Percentiles rank a stretch among this genome's conserved stretches.
Conservation (phyloP, 1,140 invertebrate genomes). For the Lasaia peninsularis region DNA sequence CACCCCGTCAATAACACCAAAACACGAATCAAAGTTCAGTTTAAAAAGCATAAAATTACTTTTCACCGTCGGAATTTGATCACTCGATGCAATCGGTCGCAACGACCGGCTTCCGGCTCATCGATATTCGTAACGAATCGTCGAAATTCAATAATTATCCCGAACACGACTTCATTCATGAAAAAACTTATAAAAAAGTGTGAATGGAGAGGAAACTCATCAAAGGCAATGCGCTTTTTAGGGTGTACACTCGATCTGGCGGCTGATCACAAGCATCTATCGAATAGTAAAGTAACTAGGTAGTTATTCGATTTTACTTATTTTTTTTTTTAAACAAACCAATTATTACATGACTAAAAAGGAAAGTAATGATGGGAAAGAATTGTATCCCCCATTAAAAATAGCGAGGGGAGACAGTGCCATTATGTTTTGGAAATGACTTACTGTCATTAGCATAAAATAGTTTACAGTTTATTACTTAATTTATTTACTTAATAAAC, state of each 20-base stretch:
- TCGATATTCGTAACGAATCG: slow-evolving; percentile 76
- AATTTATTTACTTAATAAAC: too few relatives aligned
- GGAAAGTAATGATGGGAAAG: too few relatives aligned
- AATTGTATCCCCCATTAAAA: too few relatives aligned
- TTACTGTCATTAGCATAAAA: too few relatives aligned
- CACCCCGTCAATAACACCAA: slow-evolving; percentile 22
- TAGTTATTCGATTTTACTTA: not conserved
- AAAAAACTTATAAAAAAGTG: slow-evolving; percentile 71
- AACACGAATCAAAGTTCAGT: slow-evolving; percentile 42
- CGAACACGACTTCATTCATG: slow-evolving; percentile 75
- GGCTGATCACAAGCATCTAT: not conserved
- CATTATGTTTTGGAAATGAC: too few relatives aligned
- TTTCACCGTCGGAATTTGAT: slow-evolving; percentile 64
- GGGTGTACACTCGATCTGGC: slow-evolving; percentile 16
- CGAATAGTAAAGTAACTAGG: not conserved
- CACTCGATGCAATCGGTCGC: slow-evolving; percentile 61
- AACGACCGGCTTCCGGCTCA: slow-evolving; percentile 67
- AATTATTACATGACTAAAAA: not conserved
- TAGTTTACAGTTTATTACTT: too few relatives aligned
- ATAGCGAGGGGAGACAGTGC: too few relatives aligned
- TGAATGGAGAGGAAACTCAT: slow-evolving; percentile 72
- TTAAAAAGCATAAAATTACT: slow-evolving; percentile 75
- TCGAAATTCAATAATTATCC: slow-evolving; percentile 76
- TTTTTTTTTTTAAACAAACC: not conserved
- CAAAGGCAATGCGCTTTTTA: slow-evolving; percentile 33